Conservation (phyloP, 64 coral and sea anemone species). For the Astreopora myriophthalma region DNA sequence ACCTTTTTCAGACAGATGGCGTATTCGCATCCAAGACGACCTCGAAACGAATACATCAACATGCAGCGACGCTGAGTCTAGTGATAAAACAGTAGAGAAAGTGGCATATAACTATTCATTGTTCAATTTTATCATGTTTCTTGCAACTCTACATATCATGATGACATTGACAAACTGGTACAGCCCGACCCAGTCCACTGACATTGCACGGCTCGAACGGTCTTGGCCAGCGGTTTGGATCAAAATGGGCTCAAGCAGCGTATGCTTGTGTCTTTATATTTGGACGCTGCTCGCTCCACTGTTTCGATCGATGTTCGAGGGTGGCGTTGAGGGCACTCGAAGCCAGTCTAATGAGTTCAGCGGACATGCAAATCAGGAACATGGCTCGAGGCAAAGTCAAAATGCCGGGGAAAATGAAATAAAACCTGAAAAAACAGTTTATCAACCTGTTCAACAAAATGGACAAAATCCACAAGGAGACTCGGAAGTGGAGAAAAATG, state of each 20-base stretch:
- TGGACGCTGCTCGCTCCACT: constrained; percentile 74
- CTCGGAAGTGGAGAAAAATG: not conserved
- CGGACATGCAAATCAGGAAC: not conserved
- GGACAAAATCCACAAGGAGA: not conserved
- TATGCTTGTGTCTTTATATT: constrained; percentile 75
- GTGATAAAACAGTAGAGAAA: not conserved
- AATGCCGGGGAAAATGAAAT: not conserved
- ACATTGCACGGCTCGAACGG: constrained; percentile 34
- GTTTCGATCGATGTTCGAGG: constrained; percentile 42
- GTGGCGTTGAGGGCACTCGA: not conserved
- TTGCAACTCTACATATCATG: constrained; percentile 85
- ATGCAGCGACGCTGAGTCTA: not conserved
- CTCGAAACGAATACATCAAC: not conserved
- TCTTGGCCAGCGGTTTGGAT: constrained; percentile 91
- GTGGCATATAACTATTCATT: constrained; percentile 82
- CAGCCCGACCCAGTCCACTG: constrained; percentile 35
- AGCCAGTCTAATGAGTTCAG: not conserved
- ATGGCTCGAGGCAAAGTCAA: constrained; percentile 4
- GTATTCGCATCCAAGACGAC: not conserved
- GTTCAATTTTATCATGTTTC: constrained; percentile 88
- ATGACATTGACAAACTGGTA: constrained; percentile 95
- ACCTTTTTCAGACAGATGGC: constrained; percentile 52
- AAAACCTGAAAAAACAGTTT: not conserved
- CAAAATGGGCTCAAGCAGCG: constrained; percentile 89
- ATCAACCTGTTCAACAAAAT: not conserved